Evolutionary conservation across 2,888 invertebrate species (phyloP), one percentile per base, ranked within the genome.

Genomic region (Tridacna crocea): DNA sequence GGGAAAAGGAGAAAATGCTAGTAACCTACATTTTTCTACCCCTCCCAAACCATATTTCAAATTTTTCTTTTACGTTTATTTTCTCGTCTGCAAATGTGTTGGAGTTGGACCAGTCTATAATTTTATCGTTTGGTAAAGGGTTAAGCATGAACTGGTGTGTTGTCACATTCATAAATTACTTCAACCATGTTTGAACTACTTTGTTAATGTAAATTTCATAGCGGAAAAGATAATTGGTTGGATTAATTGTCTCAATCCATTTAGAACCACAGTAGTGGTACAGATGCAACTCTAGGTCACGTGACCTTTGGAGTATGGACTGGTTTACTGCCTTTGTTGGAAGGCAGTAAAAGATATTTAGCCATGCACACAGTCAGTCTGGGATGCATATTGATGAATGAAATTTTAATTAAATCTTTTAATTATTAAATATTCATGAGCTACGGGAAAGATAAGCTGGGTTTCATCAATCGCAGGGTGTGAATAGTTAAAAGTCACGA

Each of bases 281-380:
- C 74, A 77, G 55, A 61, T 77, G 70, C 70, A 72, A 60, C 73
- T 74, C 60, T 4, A 47, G 70, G 73, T 75, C 77, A 74, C 70
- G 27, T 68, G 77, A 77, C 77, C 63, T 47, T n/a, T 51, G 47
- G 24, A 70, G 47, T 19, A 47, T 24, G 11, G 74, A 74, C 73
- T 81, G 81, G 81, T 81, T 81, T 81, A 81, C 70, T 77, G 81
- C 77, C 81, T 81, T 81, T 81, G 81, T 81, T 66, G 22, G 51
- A n/a, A 51, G 13, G 26, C 70, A 48, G 27, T 22, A 74, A 74
- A 58, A 73, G 46, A 63, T 36, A 74, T 74, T 74, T 63, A 60
- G 13, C 24, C 60, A 47, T 74, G 61, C 74, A 70, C 36, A 68
- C 24, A 3, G 17, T 6, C 36, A 46, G 73, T 60, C 60, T 60